Evolutionary conservation across 2,888 invertebrate species (phyloP).

Genomic region (Thera obeliscata): DNA sequence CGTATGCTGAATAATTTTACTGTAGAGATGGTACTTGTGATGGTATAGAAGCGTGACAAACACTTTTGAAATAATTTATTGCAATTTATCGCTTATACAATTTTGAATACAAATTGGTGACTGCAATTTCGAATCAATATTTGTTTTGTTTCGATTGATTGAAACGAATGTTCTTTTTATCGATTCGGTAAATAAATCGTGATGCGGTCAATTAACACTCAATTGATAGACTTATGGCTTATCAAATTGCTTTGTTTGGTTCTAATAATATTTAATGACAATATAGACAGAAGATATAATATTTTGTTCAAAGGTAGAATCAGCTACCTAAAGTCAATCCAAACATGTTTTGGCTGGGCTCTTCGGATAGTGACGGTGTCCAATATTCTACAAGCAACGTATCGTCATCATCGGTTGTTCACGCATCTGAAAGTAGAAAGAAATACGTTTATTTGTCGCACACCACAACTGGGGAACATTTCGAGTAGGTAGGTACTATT

Average conservation of each 20-base stretch:
- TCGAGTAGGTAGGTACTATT: too few relatives aligned
- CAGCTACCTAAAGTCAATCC: background rate
- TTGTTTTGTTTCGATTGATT: slow-evolving; percentile 27
- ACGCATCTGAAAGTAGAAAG: too few relatives aligned
- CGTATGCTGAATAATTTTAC: background rate
- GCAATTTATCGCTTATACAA: slow-evolving; percentile 16
- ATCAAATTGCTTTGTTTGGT: slow-evolving; percentile 14
- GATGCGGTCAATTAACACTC: slow-evolving; percentile 43
- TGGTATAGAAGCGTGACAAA: too few relatives aligned
- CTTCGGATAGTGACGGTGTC: too few relatives aligned
- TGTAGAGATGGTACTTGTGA: background rate
- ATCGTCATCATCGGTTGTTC: too few relatives aligned
- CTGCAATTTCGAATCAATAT: slow-evolving; percentile 21
- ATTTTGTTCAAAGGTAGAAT: background rate
- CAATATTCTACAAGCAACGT: too few relatives aligned
- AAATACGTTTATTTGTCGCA: too few relatives aligned
- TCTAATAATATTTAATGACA: slow-evolving; percentile 7
- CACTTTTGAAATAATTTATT: slow-evolving; percentile 6
- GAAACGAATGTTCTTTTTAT: slow-evolving; percentile 33
- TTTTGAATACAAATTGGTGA: slow-evolving; percentile 22
- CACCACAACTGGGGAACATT: too few relatives aligned
- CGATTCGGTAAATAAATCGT: slow-evolving; percentile 38
- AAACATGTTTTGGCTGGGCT: background rate
- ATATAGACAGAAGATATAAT: background rate
- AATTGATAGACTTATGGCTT: slow-evolving; percentile 41